These are phyloP conservation scores for Aphelenchoides fujianensis DNA, from an alignment of 1,140 invertebrate genomes.

Conservation along the genomic window DNA sequence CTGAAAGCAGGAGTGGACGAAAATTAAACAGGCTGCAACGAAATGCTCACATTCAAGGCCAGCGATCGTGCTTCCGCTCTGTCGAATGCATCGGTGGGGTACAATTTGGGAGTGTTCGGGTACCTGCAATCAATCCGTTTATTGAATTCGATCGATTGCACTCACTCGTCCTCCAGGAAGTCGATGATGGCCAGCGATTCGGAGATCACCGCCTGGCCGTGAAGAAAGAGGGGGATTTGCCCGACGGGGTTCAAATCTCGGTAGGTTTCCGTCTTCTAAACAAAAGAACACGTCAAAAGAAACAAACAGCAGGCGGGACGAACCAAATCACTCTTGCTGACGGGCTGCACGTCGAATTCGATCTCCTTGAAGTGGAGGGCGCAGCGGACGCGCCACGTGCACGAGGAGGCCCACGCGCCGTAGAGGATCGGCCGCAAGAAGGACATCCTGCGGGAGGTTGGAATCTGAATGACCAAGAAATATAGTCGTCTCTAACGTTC, in stretches of 20 bases:
- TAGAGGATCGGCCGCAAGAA: conserved; percentile 17
- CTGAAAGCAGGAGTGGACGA: too few species aligned
- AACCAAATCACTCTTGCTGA: background rate
- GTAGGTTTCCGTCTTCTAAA: background rate
- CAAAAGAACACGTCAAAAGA: too few species aligned
- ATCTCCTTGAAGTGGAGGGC: conserved; percentile 16
- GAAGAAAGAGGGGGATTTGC: conserved; percentile 10
- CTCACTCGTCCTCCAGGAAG: conserved; percentile 19
- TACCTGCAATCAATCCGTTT: too few species aligned
- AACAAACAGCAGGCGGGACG: too few species aligned
- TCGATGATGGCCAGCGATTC: conserved; percentile 18
- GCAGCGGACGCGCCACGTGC: conserved; percentile 10
- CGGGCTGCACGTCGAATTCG: background rate
- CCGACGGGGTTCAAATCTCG: background rate
- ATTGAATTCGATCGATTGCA: too few species aligned
- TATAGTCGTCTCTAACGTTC: too few species aligned
- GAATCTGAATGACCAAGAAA: too few species aligned
- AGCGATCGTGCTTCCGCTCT: conserved; percentile 10
- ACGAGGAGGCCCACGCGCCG: conserved; percentile 7
- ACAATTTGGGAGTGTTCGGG: background rate
- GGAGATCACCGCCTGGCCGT: background rate
- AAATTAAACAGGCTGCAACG: too few species aligned
- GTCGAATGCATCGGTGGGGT: background rate
- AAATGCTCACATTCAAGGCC: conserved; percentile 14
- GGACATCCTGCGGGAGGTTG: conserved; percentile 76